Base-by-base conservation (phyloP, 2,113 vertebrate genomes). In the Carassius carassius region DNA sequence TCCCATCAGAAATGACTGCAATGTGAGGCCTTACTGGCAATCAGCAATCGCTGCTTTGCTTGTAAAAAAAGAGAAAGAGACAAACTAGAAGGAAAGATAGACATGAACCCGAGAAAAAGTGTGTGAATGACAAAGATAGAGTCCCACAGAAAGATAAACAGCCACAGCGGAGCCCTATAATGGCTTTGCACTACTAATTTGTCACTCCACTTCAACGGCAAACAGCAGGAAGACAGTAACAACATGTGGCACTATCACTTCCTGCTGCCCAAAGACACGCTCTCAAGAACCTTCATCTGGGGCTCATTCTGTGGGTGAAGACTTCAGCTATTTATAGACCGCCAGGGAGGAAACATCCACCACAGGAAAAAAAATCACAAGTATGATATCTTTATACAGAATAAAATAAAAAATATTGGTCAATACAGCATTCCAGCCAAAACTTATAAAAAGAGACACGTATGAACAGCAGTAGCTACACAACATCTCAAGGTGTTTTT, bases 111-210 rank as follows among this genome's bases (percentile, higher is more conserved):
- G 19, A n/a, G 58, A 51, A 74, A 51, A 5, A 19, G 54, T 73
- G 67, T 70, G 47, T 58, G 78, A 72, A 17, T 62, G 86, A 58
- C 87, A 87, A 89, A 83, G 70, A 77, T 21, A 56, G 83, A 74
- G 78, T 86, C 90, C 90, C 92, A 90, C 78, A 86, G 90, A 90
- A 86, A 87, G 88, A 91, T 86, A 93, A 91, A 89, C 85, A 85
- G 89, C 77, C 25, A 7, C 47, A 85, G 41, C 9, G 41, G 41
- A 44, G 41, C 41, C 83, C 56, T 89, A 44, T 44, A 92, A 92
- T 90, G 87, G 87, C 85, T 91, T 70, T 41, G 84, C 88, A 89
- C 88, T 12, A 85, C 89, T 87, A 78, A 91, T 92, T 90, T 93
- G 91, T 93, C 90, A 90, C 88, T 89, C 85, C 65, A 72, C 4